Evolutionary conservation across 2,113 vertebrate species (phyloP).

Genomic region (Heptranchias perlo): DNA sequence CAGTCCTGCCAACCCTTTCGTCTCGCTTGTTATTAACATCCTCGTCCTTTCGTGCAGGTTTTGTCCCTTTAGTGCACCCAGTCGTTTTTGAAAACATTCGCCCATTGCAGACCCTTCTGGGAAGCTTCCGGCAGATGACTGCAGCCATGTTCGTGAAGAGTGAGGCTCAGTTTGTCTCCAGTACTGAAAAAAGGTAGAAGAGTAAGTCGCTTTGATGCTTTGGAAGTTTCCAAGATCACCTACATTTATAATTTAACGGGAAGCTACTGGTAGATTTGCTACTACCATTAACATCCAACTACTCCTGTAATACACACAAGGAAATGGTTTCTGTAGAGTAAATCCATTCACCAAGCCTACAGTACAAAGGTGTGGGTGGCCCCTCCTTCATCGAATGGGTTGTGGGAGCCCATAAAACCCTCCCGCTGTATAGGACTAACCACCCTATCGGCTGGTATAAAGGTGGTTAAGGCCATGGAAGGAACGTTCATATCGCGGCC

Average conservation of each 20-base stretch:
- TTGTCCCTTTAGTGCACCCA: neutral
- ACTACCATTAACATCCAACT: neutral
- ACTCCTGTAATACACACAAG: neutral
- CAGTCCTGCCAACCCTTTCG: neutral
- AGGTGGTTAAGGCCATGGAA: neutral
- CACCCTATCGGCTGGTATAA: neutral
- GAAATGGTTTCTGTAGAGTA: neutral
- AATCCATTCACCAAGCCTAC: neutral
- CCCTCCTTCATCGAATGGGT: too few species aligned
- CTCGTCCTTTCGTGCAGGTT: neutral
- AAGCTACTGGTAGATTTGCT: too few species aligned
- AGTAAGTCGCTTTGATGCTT: neutral
- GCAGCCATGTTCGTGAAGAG: neutral
- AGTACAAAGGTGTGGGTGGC: too few species aligned
- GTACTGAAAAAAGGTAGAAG: slow-evolving; percentile 34
- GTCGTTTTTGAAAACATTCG: neutral
- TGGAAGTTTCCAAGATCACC: neutral
- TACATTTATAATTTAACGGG: neutral
- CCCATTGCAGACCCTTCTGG: neutral
- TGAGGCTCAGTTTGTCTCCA: neutral
- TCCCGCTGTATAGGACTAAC: neutral
- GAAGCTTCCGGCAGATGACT: neutral
- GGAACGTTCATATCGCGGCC: neutral
- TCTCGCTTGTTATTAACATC: neutral
- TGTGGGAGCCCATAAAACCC: neutral